Evolutionary conservation across 2,113 vertebrate genomes (phyloP), one percentile per base, ranked within the genome.

Genomic region (Epinephelus fuscoguttatus): DNA sequence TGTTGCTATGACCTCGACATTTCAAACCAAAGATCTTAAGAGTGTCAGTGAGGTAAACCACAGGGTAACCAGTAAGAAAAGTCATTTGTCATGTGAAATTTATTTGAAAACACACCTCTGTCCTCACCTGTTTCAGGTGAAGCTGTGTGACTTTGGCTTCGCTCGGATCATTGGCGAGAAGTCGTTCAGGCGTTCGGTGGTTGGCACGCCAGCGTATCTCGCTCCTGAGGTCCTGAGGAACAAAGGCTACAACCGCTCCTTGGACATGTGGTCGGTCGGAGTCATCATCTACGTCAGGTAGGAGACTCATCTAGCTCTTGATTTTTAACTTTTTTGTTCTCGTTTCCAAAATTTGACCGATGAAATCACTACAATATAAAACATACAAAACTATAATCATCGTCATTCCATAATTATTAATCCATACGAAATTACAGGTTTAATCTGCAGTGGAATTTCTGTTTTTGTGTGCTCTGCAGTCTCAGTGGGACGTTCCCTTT

Each of bases 261-360:
- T 99, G 77, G 98, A 99, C 94, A 99, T 99, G 98, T 99, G 98
- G 98, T 99, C 98, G 1, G 98, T 99, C 21, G 98, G 98, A 2
- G 98, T 99, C 80, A 99, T 99, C 90, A 95, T 99, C 91, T 99
- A 99, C 21, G 98, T 99, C 60, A 94, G 93, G 93, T 94, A 23
- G 23, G 47, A 40, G 1, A 3, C 4, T 52, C 5, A 7, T 6
- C 9, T 10, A 17, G 30, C 0, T 30, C 30, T 30, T 30, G 30
- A 30, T 30, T 49, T 13, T 49, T 15, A 49, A 13, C 12, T 49
- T 49, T 45, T 45, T 45, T 45, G 42, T 12, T 45, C 42, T 45
- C 40, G 7, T 10, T 42, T 42, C 40, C 40, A 45, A 42, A 66
- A 45, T 19, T 6, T 13, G 21, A 42, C 37, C 21, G 45, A 42